Conservation (phyloP, 2,797 vertebrate genomes). For the Luscinia megarhynchos region DNA sequence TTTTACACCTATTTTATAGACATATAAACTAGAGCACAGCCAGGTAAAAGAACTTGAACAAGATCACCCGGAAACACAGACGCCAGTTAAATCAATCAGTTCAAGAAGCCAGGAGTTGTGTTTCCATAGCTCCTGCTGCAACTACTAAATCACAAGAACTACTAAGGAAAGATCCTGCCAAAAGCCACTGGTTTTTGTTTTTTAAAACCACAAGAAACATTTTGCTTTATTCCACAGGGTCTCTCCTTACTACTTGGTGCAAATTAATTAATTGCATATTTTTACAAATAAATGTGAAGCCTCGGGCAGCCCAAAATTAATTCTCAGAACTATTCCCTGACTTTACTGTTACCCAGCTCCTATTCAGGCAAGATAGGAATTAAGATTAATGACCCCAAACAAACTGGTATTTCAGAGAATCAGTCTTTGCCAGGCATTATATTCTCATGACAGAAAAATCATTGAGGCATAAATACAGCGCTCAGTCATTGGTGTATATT, state of each 20-base stretch:
- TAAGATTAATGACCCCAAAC: slow-evolving; percentile 70
- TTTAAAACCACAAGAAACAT: slow-evolving; percentile 18
- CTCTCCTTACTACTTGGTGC: neutral
- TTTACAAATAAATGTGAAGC: neutral
- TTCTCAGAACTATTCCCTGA: slow-evolving; percentile 38
- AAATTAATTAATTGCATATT: slow-evolving; percentile 24
- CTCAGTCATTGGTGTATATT: slow-evolving; percentile 48
- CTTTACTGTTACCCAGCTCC: slow-evolving; percentile 29
- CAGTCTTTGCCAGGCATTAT: slow-evolving; percentile 60
- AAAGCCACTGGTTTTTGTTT: slow-evolving; percentile 43
- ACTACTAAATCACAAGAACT: slow-evolving; percentile 25
- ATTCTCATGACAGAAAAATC: slow-evolving; percentile 70
- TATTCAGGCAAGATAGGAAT: slow-evolving; percentile 61
- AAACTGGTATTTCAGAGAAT: slow-evolving; percentile 64
- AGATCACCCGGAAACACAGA: neutral
- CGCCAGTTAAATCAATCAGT: neutral
- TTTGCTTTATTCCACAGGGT: neutral
- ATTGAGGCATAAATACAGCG: slow-evolving; percentile 53
- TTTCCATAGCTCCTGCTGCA: slow-evolving; percentile 42
- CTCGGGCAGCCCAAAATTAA: slow-evolving; percentile 12
- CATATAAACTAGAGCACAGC: neutral
- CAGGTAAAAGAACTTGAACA: neutral
- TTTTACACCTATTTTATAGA: slow-evolving; percentile 5
- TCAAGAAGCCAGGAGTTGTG: neutral
- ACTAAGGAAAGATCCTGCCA: slow-evolving; percentile 14